A percentile compares a stretch with the other conserved stretches of the same genome.
phyloP scores from a whole-genome alignment of 2,113 vertebrate species.

The Plecturocebus donacophilus region DNA sequence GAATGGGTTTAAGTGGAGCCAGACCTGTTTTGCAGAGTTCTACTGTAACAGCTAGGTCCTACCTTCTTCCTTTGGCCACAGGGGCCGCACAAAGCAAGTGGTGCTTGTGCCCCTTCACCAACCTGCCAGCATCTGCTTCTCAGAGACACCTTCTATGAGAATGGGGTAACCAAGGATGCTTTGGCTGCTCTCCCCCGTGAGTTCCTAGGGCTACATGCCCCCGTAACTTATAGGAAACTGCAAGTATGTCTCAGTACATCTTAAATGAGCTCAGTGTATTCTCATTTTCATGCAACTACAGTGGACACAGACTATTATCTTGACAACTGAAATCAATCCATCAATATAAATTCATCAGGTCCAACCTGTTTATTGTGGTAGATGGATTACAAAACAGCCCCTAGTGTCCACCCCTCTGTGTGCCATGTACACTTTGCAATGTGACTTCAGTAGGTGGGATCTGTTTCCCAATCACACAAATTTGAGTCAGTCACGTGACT shows the following conservation, averaged over 20 bases:
- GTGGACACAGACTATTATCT: background rate
- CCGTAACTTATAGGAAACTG: background rate
- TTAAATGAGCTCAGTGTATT: background rate
- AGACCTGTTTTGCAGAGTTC: no score
- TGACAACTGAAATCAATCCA: background rate
- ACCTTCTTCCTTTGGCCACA: background rate
- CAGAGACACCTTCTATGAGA: background rate
- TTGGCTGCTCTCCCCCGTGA: background rate
- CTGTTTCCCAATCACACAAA: background rate
- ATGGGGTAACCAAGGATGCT: background rate
- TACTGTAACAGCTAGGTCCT: background rate
- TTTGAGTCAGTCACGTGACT: background rate
- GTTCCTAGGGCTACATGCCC: fast-evolving
- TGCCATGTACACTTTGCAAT: background rate
- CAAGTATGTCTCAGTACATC: background rate
- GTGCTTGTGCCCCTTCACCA: background rate
- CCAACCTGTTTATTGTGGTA: background rate
- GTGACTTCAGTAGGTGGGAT: background rate
- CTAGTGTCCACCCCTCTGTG: background rate
- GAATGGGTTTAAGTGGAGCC: background rate
- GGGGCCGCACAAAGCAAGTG: background rate
- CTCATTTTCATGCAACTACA: background rate
- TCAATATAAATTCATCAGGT: background rate
- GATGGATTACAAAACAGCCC: background rate
- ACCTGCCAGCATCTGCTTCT: background rate